Evolutionary conservation across 1,140 invertebrate species (phyloP).

Genomic region (Drosophila ficusphila): DNA sequence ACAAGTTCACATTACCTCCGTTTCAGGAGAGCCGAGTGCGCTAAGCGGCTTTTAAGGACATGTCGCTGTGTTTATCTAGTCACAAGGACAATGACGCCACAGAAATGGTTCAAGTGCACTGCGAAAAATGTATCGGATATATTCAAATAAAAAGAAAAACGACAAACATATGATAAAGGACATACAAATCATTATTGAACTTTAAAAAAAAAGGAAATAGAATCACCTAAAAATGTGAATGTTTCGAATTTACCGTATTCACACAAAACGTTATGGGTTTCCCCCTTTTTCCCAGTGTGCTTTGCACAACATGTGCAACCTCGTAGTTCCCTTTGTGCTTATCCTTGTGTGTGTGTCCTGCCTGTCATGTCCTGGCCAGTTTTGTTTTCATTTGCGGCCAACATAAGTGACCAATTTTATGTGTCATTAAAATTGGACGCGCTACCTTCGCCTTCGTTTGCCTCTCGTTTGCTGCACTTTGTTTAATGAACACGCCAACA

Average conservation of each 20-base stretch:
- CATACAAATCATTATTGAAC: too few species aligned
- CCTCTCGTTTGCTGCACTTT: constrained; percentile 56
- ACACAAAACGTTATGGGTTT: too few species aligned
- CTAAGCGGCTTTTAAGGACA: constrained; percentile 79
- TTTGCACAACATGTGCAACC: constrained; percentile 61
- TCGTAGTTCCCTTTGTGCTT: constrained; percentile 14
- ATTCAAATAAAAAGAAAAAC: neutral
- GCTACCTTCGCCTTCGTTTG: constrained; percentile 44
- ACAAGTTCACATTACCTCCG: constrained; percentile 63
- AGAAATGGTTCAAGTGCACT: constrained; percentile 41
- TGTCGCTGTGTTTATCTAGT: constrained; percentile 60
- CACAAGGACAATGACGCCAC: constrained; percentile 75
- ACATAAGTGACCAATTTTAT: constrained; percentile 82
- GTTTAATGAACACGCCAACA: constrained; percentile 60
- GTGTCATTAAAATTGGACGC: constrained; percentile 82
- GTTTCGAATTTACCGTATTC: too few species aligned
- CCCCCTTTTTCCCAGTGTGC: constrained; percentile 14
- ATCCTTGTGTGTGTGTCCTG: constrained; percentile 26
- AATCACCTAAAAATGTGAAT: too few species aligned
- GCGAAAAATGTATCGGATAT: neutral
- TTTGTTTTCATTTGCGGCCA: constrained; percentile 78
- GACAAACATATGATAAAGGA: too few species aligned
- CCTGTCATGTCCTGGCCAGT: constrained; percentile 77
- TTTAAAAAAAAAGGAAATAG: neutral
- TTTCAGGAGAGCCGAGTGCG: constrained; percentile 29